These are phyloP conservation scores for Nasonia giraulti DNA, from an alignment of 1,140 invertebrate genomes.

Conservation along the genomic window DNA sequence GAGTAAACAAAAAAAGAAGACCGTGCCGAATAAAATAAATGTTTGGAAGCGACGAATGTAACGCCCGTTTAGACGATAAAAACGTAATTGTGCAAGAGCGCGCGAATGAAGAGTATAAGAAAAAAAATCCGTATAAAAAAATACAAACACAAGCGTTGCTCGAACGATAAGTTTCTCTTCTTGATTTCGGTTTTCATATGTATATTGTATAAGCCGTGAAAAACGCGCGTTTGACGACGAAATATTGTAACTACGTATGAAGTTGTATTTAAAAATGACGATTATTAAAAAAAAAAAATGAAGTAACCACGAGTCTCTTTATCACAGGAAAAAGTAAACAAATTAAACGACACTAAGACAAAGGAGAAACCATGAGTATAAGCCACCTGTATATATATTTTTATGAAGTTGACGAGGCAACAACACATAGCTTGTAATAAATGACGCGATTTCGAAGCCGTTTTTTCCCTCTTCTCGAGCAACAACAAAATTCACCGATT, in stretches of 20 bases:
- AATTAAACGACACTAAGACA: conserved; percentile 49
- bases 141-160: conserved; percentile 45
- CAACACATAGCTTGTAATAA: conserved; percentile 71
- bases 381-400: conserved; percentile 73
- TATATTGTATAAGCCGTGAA: conserved; percentile 34
- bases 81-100: conserved; percentile 50
- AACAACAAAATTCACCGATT: conserved; percentile 24
- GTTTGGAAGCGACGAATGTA: conserved; percentile 33
- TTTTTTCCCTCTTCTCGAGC: conserved; percentile 36
- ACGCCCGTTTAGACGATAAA: conserved; percentile 43
- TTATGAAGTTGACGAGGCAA: conserved; percentile 73
- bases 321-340: conserved; percentile 39
- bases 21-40: conserved; percentile 26
- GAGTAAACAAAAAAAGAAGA: conserved; percentile 28
- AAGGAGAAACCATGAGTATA: conserved; percentile 51
- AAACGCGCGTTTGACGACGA: conserved; percentile 36
- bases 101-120: conserved; percentile 42
- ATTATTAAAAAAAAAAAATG: conserved; percentile 32
- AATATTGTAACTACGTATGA: conserved; percentile 33
- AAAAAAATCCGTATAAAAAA: conserved; percentile 51
- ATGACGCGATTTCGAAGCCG: conserved; percentile 54
- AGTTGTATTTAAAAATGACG: conserved; percentile 50
- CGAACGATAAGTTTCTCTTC: conserved; percentile 51
- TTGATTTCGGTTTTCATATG: conserved; percentile 48
- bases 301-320: conserved; percentile 37